A percentile compares a stretch with the other conserved stretches of the same genome.
Conservation (phyloP, 2,113 vertebrate genomes). For the Lipophrys pholis region DNA sequence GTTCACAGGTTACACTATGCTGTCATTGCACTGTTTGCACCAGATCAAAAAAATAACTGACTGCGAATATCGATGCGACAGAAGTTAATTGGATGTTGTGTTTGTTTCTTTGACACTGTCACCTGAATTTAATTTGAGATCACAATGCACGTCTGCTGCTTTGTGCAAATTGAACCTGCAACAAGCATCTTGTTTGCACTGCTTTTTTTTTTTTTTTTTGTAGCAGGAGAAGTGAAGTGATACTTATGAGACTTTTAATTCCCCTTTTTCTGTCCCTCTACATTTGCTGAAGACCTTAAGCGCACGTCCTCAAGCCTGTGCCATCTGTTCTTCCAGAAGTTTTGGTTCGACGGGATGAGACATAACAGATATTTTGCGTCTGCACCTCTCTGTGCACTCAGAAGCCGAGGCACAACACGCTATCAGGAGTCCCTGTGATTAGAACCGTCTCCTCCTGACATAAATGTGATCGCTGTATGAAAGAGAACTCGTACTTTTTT, state of each 20-base stretch:
- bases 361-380: conserved; percentile 49
- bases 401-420: conserved; percentile 13
- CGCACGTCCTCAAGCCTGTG: conserved; percentile 62
- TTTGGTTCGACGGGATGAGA: conserved; percentile 51
- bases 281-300: conserved; percentile 54
- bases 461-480: background rate
- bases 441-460: conserved; percentile 21
- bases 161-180: conserved; percentile 34
- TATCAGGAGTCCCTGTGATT: conserved; percentile 26
- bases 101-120: conserved; percentile 20
- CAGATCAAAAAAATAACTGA: conserved; percentile 12
- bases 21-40: conserved; percentile 11
- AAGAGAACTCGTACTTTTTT: conserved; percentile 7
- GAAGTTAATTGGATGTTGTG: conserved; percentile 38
- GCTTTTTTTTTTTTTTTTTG: conserved; percentile 34
- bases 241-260: conserved; percentile 65
- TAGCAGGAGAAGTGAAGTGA: conserved; percentile 16
- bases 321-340: conserved; percentile 71
- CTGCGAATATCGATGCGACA: background rate
- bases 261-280: conserved; percentile 32
- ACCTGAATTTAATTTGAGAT: conserved; percentile 37
- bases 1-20: conserved; percentile 4
- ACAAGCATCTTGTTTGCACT: conserved; percentile 28
- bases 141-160: conserved; percentile 19
- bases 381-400: conserved; percentile 6